Evolutionary conservation across 2,113 vertebrate genomes (phyloP).

Genomic region (Hystrix cristata): DNA sequence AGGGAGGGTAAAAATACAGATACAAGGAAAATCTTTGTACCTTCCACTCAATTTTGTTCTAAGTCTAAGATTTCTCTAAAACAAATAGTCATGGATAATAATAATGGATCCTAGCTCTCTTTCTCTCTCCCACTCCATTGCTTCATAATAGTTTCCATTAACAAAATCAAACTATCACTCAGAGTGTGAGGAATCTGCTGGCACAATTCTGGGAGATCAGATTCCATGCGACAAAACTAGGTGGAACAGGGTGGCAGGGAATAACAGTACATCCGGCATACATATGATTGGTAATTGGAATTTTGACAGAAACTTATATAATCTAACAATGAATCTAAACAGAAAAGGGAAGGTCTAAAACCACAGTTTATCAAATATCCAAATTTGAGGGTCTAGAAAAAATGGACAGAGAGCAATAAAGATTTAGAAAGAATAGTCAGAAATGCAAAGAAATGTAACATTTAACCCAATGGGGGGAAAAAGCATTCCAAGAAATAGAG

Average conservation of each 20-base stretch:
- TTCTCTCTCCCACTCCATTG: not conserved
- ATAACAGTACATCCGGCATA: not conserved
- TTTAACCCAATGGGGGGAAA: not conserved
- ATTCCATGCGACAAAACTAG: not conserved
- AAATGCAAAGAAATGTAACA: conserved; percentile 19
- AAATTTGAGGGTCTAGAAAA: not conserved
- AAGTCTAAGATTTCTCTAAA: not conserved
- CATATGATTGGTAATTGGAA: not conserved
- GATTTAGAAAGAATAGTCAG: not conserved
- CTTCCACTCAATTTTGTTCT: not conserved
- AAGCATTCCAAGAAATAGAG: not conserved
- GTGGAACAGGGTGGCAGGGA: not conserved
- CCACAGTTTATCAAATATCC: not conserved
- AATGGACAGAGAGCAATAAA: not conserved
- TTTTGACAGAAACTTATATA: not conserved
- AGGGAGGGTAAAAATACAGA: not conserved
- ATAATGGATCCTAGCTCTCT: not conserved
- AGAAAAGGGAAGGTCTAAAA: not conserved
- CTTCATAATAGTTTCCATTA: not conserved
- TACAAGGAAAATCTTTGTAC: not conserved
- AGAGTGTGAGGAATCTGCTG: not conserved
- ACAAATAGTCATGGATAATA: not conserved
- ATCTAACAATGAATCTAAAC: not conserved
- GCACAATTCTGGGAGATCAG: not conserved
- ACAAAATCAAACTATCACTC: not conserved